A percentile compares a stretch with the other conserved stretches of the same genome.
phyloP scores from a whole-genome alignment of 1,140 invertebrate genomes.

The Pseudachorutes palmiensis region DNA sequence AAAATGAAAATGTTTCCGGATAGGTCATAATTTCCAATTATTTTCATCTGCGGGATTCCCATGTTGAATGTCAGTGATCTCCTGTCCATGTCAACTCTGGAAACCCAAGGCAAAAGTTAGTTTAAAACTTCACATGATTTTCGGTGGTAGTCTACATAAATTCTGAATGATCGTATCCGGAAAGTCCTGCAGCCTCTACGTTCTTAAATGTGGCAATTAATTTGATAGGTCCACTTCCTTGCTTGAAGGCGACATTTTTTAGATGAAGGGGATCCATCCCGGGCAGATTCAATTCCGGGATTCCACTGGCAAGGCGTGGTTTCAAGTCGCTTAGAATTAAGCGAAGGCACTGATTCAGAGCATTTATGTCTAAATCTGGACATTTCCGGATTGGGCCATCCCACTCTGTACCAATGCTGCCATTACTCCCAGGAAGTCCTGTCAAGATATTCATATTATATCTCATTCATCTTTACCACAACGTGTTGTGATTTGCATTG shows the following conservation, averaged over 20 bases:
- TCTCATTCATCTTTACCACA: neutral
- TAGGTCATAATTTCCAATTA: constrained; percentile 38
- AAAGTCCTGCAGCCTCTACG: constrained; percentile 37
- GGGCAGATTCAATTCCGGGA: constrained; percentile 35
- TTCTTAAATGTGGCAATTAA: constrained; percentile 38
- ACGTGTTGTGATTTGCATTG: neutral
- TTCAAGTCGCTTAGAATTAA: constrained; percentile 30
- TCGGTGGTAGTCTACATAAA: constrained; percentile 35
- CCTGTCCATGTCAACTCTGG: constrained; percentile 37
- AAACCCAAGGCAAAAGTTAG: neutral
- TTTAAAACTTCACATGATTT: neutral
- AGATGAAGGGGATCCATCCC: constrained; percentile 37
- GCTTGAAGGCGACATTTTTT: constrained; percentile 36
- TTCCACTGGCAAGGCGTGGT: constrained; percentile 25
- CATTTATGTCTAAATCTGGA: constrained; percentile 14
- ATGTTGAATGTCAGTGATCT: constrained; percentile 35
- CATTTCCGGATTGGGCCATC: constrained; percentile 25
- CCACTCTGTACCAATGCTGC: neutral
- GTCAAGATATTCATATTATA: neutral
- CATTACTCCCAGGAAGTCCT: neutral
- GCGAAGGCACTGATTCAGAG: constrained; percentile 32
- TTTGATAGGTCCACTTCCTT: constrained; percentile 37
- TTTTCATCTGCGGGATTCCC: constrained; percentile 36
- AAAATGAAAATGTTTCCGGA: constrained; percentile 39
- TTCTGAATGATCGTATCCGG: constrained; percentile 34